phyloP scores from a whole-genome alignment of 1,140 invertebrate genomes.

The Macrocentrus cingulum region DNA sequence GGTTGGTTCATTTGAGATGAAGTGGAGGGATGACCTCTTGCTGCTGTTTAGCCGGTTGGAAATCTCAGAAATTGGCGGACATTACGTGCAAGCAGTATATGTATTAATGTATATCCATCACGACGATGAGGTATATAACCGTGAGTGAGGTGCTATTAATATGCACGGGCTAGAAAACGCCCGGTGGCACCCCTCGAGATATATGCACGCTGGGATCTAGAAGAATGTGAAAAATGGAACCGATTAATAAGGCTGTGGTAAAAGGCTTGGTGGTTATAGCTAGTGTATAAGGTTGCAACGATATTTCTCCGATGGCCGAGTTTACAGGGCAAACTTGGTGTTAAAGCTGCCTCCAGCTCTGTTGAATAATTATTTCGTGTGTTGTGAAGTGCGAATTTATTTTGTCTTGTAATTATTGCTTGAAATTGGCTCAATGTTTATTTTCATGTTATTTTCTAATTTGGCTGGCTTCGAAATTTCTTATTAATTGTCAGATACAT shows the following conservation, averaged over 20 bases:
- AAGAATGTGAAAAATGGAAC: constrained; percentile 37
- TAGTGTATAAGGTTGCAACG: constrained; percentile 22
- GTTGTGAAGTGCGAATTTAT: too few species aligned
- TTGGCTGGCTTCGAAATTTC: too few species aligned
- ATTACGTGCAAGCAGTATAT: background rate
- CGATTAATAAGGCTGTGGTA: constrained; percentile 39
- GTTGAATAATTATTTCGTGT: background rate
- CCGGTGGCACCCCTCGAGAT: constrained; percentile 12
- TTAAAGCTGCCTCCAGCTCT: constrained; percentile 19
- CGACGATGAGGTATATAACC: constrained; percentile 6
- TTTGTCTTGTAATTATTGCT: background rate
- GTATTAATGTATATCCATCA: background rate
- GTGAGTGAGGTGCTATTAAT: constrained; percentile 18
- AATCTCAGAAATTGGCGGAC: constrained; percentile 7
- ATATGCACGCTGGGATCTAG: constrained; percentile 19
- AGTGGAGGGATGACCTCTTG: background rate
- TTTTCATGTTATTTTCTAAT: background rate
- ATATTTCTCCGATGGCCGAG: constrained; percentile 19
- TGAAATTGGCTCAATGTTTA: too few species aligned
- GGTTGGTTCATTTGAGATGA: background rate
- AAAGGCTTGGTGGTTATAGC: constrained; percentile 32
- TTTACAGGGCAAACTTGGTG: constrained; percentile 23
- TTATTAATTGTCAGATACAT: constrained; percentile 6
- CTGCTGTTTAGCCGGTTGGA: background rate
- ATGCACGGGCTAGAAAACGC: constrained; percentile 22